A percentile compares a stretch with the other conserved stretches of the same genome.
Conservation (phyloP, 2,113 vertebrate species). For the Galeopterus variegatus region DNA sequence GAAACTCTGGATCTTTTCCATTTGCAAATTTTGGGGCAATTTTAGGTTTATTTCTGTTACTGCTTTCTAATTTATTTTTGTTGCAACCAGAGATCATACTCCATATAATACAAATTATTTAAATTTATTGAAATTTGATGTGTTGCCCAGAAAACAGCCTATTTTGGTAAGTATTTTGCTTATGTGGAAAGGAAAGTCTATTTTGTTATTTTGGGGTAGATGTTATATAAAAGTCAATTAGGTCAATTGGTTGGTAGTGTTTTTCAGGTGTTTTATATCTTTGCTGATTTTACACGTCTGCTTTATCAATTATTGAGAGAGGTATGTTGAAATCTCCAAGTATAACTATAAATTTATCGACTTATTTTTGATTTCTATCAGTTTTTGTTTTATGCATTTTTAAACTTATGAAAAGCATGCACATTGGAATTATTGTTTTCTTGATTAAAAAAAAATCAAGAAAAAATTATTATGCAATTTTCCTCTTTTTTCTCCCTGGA, state of each 20-base stretch:
- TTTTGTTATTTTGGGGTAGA: background rate
- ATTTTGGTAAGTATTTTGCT: background rate
- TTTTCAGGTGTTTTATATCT: background rate
- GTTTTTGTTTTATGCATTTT: background rate
- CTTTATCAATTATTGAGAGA: background rate
- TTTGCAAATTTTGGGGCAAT: too few relatives aligned
- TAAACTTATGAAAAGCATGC: background rate
- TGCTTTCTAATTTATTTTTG: background rate
- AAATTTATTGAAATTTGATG: background rate
- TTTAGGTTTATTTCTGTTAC: background rate
- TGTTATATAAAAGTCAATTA: background rate
- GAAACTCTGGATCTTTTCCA: background rate
- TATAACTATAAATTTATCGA: background rate
- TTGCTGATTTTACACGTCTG: background rate
- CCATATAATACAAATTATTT: background rate
- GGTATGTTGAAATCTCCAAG: background rate
- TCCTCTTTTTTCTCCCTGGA: background rate
- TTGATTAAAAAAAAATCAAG: background rate
- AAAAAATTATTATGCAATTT: background rate
- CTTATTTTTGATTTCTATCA: background rate
- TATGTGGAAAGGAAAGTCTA: background rate
- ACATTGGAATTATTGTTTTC: background rate
- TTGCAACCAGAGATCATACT: background rate
- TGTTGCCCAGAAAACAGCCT: background rate
- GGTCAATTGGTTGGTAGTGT: background rate